phyloP scores from a whole-genome alignment of 2,113 vertebrate genomes.

The Turdus rufiventris region DNA sequence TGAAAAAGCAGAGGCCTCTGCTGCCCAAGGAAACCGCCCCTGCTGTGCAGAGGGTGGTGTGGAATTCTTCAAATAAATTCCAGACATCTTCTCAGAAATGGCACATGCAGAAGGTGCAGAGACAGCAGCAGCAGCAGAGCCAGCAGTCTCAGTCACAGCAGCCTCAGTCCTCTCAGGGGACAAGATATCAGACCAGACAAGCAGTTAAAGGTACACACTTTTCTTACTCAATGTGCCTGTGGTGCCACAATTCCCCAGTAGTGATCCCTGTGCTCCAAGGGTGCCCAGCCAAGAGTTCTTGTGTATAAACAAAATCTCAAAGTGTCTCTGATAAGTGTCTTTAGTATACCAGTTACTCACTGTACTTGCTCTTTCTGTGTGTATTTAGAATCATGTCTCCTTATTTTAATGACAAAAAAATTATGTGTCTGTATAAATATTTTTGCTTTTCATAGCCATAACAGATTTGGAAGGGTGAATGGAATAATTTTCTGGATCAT shows the following conservation, averaged over 20 bases:
- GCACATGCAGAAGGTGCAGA: slow-evolving; percentile 94
- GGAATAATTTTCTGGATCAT: not conserved
- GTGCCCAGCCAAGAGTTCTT: slow-evolving; percentile 2
- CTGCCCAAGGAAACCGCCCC: slow-evolving; percentile 92
- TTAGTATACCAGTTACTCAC: not conserved
- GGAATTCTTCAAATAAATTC: slow-evolving; percentile 93
- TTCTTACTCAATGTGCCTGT: slow-evolving; percentile 3
- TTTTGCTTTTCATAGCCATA: not conserved
- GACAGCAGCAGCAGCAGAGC: slow-evolving; percentile 81
- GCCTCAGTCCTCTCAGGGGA: slow-evolving; percentile 86
- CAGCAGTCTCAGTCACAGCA: slow-evolving; percentile 72
- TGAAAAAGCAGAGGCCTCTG: slow-evolving; percentile 96
- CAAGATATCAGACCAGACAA: slow-evolving; percentile 95
- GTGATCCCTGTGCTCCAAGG: not conserved
- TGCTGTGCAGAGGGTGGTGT: slow-evolving; percentile 88
- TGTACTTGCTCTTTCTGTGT: not conserved
- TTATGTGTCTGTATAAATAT: not conserved
- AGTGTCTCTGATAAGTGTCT: slow-evolving; percentile 24
- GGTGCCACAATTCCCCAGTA: not conserved
- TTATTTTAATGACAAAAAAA: not conserved
- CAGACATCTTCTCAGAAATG: slow-evolving; percentile 96
- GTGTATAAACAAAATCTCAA: not conserved
- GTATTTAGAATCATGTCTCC: not conserved
- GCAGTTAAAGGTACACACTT: slow-evolving; percentile 87
- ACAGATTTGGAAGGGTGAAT: not conserved